Base-by-base conservation (phyloP, 2,113 vertebrate genomes). In the Malurus cyaneus region DNA sequence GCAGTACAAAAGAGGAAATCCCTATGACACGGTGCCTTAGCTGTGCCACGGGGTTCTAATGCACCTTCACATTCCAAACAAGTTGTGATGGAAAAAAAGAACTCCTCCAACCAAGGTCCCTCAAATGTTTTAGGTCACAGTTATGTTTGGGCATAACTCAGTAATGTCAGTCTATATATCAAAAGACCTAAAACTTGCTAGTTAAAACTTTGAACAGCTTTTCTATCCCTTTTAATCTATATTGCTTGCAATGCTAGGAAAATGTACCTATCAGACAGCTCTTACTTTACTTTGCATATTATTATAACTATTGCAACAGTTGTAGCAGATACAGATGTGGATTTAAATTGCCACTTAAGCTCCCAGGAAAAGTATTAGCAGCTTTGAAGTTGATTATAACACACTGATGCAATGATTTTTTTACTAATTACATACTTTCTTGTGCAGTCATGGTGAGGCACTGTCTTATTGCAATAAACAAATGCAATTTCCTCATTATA, bases 21-120 rank as follows among this genome's bases (percentile, higher is more conserved):
- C 15, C 3, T 21, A 26, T 4, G 12, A 21, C 32, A 12, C 4
- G 15, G 9, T 32, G 13, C 5, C 15, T 86, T 10, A 79, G 7
- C 14, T 79, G 6, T 42, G 9, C 47, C 16, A 14, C 1, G 49
- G 31, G 2, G 2, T 49, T 76, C 20, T 28, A 76, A 18, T 31
- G 31, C 3, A 53, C 8, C 19, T 79, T 46, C 23, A 17, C 6
- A 18, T 52, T 41, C 21, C 53, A 32, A 80, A 85, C 28, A 65
- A 36, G 3, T 31, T 34, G 16, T 14, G 18, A 52, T 31, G 1
- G 5, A 50, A 83, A 52, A 60, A 34, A 28, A 39, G 39, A 39
- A 39, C 4, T 6, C 1, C 5, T 44, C 8, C 8, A 34, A 9
- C 1, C 6, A 46, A 70, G 11, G 5, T 69, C 18, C 4, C 9